These are phyloP conservation scores for Ephydatia muelleri DNA, from an alignment of 37 sponge, comb jelly and placozoan genomes.

Conservation along the genomic window DNA sequence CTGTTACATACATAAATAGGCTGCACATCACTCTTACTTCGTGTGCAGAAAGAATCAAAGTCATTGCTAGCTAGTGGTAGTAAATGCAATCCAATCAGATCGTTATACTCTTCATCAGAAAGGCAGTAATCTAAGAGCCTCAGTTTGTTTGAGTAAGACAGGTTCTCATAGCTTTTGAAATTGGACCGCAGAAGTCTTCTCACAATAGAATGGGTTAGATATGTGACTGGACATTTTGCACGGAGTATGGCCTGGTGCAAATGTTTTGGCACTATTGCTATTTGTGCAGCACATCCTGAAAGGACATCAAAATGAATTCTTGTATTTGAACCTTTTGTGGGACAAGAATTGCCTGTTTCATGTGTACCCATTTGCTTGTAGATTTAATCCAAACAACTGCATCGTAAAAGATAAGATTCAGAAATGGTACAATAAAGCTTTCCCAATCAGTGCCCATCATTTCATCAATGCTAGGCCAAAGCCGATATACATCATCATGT, in stretches of 20 bases:
- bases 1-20: conserved; percentile 23
- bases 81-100: conserved; percentile 14
- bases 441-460: conserved; percentile 20
- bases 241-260: conserved; percentile 7
- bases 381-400: conserved; percentile 2
- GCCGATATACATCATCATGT: conserved; percentile 11
- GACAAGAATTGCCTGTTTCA: neutral
- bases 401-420: neutral
- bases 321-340: neutral
- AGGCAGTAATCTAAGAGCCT: conserved; percentile 51
- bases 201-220: conserved; percentile 11
- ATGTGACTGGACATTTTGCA: neutral
- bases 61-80: conserved; percentile 45
- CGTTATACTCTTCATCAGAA: conserved; percentile 16
- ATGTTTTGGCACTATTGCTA: conserved; percentile 3
- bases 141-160: conserved; percentile 12
- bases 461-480: conserved; percentile 32
- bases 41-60: conserved; percentile 29
- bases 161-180: conserved; percentile 1
- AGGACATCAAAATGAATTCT: neutral
- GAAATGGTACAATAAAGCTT: conserved; percentile 8
- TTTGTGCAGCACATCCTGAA: conserved; percentile 9
- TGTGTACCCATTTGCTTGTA: conserved; percentile 28
- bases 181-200: neutral
- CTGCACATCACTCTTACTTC: too few species aligned